These are phyloP conservation scores for Icerya purchasi DNA, from an alignment of 2,888 invertebrate genomes.

Conservation along the genomic window DNA sequence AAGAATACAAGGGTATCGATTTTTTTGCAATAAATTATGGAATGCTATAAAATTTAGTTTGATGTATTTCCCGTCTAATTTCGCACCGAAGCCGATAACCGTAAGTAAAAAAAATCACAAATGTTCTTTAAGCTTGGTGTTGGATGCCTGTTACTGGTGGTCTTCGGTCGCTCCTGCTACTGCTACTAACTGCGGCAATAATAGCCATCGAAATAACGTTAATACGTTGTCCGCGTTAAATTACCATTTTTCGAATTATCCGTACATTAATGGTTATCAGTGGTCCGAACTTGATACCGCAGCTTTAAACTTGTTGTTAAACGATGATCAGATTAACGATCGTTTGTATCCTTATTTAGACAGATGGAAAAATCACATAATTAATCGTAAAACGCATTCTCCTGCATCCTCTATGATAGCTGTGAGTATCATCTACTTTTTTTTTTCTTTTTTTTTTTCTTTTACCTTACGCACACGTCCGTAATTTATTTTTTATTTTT, in stretches of 20 bases:
- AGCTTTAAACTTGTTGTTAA: slow-evolving; percentile 20
- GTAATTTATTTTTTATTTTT: too few relatives aligned
- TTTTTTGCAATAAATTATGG: slow-evolving; percentile 98
- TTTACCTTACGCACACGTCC: too few relatives aligned
- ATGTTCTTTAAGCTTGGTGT: slow-evolving; percentile 4
- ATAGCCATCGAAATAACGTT: not conserved
- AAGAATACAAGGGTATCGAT: slow-evolving; percentile 78
- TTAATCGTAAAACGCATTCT: too few relatives aligned
- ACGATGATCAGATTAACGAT: slow-evolving; percentile 2
- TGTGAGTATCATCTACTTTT: too few relatives aligned
- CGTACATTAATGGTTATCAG: slow-evolving; percentile 27
- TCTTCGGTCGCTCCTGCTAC: not conserved
- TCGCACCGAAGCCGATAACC: slow-evolving; percentile 20
- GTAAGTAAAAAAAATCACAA: slow-evolving; percentile 10
- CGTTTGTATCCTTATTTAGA: not conserved
- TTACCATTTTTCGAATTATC: slow-evolving; percentile 25
- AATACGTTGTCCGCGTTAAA: slow-evolving; percentile 22
- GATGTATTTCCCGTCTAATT: slow-evolving; percentile 34
- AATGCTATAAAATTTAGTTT: slow-evolving; percentile 89
- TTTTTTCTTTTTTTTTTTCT: too few relatives aligned
- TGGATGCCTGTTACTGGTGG: not conserved
- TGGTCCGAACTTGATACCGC: slow-evolving; percentile 26
- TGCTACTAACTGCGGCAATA: not conserved
- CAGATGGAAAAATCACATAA: not conserved
- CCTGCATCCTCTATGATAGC: too few relatives aligned